These are phyloP conservation scores for Caenorhabditis macrosperma DNA, from an alignment of 2,888 invertebrate species.

Conservation along the genomic window DNA sequence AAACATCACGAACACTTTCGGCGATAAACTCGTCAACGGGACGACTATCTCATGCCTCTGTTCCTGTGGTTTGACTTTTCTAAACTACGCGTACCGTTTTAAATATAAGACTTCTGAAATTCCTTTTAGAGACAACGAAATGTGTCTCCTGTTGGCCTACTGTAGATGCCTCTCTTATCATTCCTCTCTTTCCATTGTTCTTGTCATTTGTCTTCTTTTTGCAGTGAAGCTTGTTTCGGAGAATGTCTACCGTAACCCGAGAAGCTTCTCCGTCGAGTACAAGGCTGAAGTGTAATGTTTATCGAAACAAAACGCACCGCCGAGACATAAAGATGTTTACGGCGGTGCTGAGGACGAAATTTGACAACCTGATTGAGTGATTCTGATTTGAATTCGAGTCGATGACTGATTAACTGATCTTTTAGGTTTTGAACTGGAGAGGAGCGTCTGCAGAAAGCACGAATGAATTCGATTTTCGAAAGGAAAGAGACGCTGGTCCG, in stretches of 20 bases:
- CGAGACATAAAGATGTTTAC: background rate
- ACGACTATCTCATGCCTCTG: no score
- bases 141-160: no score
- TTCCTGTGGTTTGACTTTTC: no score
- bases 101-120: no score
- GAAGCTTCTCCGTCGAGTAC: background rate
- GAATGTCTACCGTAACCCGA: background rate
- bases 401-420: background rate
- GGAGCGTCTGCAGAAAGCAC: no score
- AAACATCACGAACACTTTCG: no score
- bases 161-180: background rate
- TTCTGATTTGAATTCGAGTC: background rate
- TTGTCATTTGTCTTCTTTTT: background rate
- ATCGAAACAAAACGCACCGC: background rate
- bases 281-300: constrained; percentile 15
- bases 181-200: background rate
- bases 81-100: no score
- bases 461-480: no score
- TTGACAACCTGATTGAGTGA: constrained; percentile 6
- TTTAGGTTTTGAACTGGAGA: background rate
- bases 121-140: no score
- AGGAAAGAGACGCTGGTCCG: no score
- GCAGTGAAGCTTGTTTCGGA: background rate
- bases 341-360: constrained; percentile 1
- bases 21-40: no score